phyloP scores from a whole-genome alignment of 1,140 invertebrate genomes.

The Drosophila carrolli region DNA sequence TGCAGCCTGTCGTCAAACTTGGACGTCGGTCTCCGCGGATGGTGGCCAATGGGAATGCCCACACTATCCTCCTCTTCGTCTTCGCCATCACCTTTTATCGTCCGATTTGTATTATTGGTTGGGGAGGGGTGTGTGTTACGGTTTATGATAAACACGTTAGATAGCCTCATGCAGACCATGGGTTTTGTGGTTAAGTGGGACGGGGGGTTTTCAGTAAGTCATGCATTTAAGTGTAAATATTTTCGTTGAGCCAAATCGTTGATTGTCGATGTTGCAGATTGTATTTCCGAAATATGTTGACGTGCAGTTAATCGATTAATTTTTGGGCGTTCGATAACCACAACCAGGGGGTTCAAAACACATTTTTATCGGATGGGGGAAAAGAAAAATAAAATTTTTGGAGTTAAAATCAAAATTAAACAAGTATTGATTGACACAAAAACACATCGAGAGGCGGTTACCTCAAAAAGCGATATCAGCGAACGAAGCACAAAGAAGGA shows the following conservation, averaged over 20 bases:
- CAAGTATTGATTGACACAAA: slow-evolving; percentile 48
- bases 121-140: neutral
- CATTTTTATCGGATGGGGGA: slow-evolving; percentile 32
- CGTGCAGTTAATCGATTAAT: slow-evolving; percentile 80
- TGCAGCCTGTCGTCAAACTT: slow-evolving; percentile 23
- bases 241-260: slow-evolving; percentile 27
- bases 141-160: slow-evolving; percentile 10
- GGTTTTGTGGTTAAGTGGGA: slow-evolving; percentile 10
- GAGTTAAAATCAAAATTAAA: slow-evolving; percentile 50
- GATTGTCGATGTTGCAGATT: slow-evolving; percentile 19
- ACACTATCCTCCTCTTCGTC: slow-evolving; percentile 13
- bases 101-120: slow-evolving; percentile 1
- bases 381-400: slow-evolving; percentile 72
- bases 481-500: slow-evolving; percentile 7
- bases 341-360: slow-evolving; percentile 54
- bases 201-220: slow-evolving; percentile 20
- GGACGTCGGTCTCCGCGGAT: neutral
- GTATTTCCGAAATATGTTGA: slow-evolving; percentile 35
- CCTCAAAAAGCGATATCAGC: slow-evolving; percentile 16
- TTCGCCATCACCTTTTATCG: slow-evolving; percentile 6
- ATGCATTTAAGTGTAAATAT: slow-evolving; percentile 53
- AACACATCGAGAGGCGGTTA: slow-evolving; percentile 25
- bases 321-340: slow-evolving; percentile 69
- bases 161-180: slow-evolving; percentile 59
- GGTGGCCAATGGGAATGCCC: slow-evolving; percentile 24